Percentiles rank a stretch among this genome's conserved stretches.
These are phyloP conservation scores for Myzus persicae DNA, from an alignment of 1,140 invertebrate species.

Conservation along the genomic window DNA sequence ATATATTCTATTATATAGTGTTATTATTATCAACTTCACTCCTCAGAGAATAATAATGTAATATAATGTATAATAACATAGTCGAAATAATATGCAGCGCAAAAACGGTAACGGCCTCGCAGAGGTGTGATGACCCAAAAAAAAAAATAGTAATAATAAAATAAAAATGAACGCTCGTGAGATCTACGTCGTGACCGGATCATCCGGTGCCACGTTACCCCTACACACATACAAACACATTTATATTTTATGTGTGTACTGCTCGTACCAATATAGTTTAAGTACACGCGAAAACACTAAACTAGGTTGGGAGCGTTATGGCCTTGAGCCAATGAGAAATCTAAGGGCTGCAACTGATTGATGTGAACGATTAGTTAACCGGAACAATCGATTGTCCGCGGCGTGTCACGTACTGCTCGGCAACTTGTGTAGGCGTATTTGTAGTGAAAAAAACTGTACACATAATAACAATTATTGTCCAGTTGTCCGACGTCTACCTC, in stretches of 20 bases:
- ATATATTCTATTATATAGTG: background rate
- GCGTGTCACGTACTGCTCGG: background rate
- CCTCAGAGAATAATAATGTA: background rate
- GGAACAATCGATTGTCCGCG: slow-evolving; percentile 13
- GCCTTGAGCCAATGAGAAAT: slow-evolving; percentile 44
- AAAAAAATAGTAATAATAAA: background rate
- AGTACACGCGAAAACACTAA: slow-evolving; percentile 22
- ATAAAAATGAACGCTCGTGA: slow-evolving; percentile 31
- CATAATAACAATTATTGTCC: background rate
- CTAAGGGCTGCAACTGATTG: slow-evolving; percentile 25
- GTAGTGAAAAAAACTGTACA: background rate
- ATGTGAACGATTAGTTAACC: slow-evolving; percentile 12
- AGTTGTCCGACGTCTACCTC: background rate
- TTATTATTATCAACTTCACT: background rate
- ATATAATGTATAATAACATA: background rate
- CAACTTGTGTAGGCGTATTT: background rate
- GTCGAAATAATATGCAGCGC: background rate
- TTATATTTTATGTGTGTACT: background rate
- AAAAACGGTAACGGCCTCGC: slow-evolving; percentile 23
- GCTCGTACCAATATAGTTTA: background rate
- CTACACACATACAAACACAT: background rate
- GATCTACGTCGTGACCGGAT: slow-evolving; percentile 23
- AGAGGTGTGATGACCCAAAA: slow-evolving; percentile 47
- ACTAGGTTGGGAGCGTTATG: slow-evolving; percentile 37
- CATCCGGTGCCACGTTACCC: background rate